A percentile compares a stretch with the other conserved stretches of the same genome.
Conservation (phyloP, 1,140 invertebrate genomes). For the Yoshiicerus persimilis region DNA sequence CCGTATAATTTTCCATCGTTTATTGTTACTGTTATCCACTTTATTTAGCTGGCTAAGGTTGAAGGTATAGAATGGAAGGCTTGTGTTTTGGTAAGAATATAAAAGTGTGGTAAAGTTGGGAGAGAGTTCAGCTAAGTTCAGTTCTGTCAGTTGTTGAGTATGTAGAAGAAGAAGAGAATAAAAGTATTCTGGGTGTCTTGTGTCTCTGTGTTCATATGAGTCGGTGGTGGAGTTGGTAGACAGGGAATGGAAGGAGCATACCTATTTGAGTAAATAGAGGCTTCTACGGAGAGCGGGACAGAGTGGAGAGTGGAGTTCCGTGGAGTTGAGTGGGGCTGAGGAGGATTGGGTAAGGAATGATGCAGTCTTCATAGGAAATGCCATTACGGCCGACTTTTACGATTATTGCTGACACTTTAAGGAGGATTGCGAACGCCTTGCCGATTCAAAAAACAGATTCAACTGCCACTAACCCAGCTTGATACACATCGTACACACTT, state of each 20-base stretch:
- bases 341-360: conserved; percentile 44
- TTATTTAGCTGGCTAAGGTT: not conserved
- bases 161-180: not conserved
- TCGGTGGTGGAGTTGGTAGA: not conserved
- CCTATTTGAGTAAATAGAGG: not conserved
- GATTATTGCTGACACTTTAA: conserved; percentile 50
- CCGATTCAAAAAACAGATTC: conserved; percentile 50
- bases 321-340: conserved; percentile 11
- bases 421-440: conserved; percentile 49
- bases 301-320: not conserved
- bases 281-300: not conserved
- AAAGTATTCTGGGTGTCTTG: not conserved
- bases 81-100: not conserved
- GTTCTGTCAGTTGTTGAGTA: not conserved
- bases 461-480: conserved; percentile 49
- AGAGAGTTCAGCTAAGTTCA: not conserved
- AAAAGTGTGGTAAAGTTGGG: not conserved
- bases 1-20: not conserved
- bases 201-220: not conserved
- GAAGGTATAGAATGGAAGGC: too few species aligned
- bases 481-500: conserved; percentile 49
- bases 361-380: conserved; percentile 49
- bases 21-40: not conserved
- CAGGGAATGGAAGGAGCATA: not conserved
- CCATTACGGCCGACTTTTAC: conserved; percentile 49